phyloP scores from a whole-genome alignment of 2,113 vertebrate species.

The Machaerirhynchus nigripectus region DNA sequence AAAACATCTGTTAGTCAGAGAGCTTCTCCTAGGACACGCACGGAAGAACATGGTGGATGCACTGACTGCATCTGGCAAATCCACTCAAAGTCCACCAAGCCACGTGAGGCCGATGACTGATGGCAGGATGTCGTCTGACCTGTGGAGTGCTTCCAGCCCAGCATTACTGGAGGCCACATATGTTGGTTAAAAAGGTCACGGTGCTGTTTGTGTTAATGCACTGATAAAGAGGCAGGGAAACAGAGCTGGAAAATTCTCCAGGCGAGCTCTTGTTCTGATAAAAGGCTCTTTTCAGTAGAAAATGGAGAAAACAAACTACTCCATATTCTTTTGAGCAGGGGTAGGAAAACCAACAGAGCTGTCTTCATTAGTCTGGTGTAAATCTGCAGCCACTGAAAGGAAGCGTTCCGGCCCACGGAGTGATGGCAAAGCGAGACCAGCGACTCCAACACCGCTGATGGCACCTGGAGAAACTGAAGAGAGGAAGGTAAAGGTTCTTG shows the following conservation, averaged over 20 bases:
- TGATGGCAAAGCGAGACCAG: not conserved
- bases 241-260: not conserved
- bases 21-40: not conserved
- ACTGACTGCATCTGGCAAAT: not conserved
- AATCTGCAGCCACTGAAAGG: not conserved
- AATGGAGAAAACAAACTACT: not conserved
- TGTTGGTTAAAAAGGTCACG: not conserved
- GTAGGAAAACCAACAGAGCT: not conserved
- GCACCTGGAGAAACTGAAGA: not conserved
- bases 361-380: not conserved
- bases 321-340: not conserved
- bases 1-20: conserved; percentile 38
- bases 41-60: not conserved
- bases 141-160: not conserved
- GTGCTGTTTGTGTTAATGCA: conserved; percentile 5
- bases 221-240: conserved; percentile 11
- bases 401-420: not conserved
- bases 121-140: conserved; percentile 7
- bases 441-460: not conserved
- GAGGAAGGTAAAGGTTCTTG: not conserved
- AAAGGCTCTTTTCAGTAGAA: not conserved
- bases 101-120: not conserved
- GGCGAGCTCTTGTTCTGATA: not conserved
- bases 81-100: not conserved
- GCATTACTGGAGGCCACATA: not conserved